Conservation (phyloP, 2,797 vertebrate species). For the Lacerta agilis region DNA sequence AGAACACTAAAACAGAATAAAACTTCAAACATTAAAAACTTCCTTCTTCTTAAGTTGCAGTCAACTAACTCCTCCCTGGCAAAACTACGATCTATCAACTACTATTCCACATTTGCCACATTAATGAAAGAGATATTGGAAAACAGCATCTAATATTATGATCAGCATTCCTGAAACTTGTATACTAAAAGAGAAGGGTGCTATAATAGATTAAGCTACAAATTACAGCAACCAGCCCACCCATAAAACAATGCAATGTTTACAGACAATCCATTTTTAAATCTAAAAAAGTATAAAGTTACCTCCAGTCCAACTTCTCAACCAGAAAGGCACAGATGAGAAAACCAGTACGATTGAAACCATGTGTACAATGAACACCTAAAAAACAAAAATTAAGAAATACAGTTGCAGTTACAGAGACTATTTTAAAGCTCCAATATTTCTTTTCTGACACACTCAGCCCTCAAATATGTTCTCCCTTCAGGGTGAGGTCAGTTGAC, state of each 20-base stretch:
- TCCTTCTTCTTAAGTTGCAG: background rate
- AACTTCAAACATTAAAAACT: too few relatives aligned
- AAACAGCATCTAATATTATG: background rate
- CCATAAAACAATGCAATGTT: background rate
- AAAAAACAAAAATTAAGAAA: conserved; percentile 61
- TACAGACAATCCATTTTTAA: conserved; percentile 6
- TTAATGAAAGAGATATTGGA: background rate
- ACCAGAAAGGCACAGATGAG: conserved; percentile 98
- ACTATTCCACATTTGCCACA: conserved; percentile 31
- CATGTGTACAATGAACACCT: conserved; percentile 99
- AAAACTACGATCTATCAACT: background rate
- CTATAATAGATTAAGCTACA: conserved; percentile 12
- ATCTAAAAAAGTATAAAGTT: conserved; percentile 64
- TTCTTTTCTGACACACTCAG: background rate
- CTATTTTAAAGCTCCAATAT: background rate
- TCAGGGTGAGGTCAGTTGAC: background rate
- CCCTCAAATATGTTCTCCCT: background rate
- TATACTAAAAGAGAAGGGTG: background rate
- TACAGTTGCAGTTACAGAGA: conserved; percentile 21
- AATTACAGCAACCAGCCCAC: background rate
- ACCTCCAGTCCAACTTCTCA: conserved; percentile 99
- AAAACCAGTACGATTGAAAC: conserved; percentile 98
- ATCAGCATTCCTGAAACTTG: background rate
- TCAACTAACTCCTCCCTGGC: background rate
- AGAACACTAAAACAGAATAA: too few relatives aligned